Evolutionary conservation across 1,140 invertebrate genomes (phyloP).

Genomic region (Anagrus nilaparvatae): DNA sequence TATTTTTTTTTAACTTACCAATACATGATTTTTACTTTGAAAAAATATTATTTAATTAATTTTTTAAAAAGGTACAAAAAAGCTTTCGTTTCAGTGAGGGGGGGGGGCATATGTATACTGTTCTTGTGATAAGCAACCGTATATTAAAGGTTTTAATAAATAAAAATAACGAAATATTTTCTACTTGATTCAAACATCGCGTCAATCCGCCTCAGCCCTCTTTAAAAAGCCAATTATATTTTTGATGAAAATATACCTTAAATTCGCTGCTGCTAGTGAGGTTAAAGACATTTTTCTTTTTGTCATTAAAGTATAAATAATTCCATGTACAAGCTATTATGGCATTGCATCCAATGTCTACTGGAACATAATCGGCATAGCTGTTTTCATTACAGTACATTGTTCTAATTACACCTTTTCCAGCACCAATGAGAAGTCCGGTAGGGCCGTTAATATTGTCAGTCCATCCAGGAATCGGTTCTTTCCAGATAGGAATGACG

Average conservation of each 20-base stretch:
- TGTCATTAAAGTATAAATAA: constrained; percentile 36
- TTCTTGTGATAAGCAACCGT: too few relatives aligned
- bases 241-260: constrained; percentile 58
- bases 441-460: constrained; percentile 88
- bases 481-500: constrained; percentile 71
- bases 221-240: constrained; percentile 25
- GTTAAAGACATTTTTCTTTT: constrained; percentile 52
- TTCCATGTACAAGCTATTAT: constrained; percentile 56
- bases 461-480: constrained; percentile 81
- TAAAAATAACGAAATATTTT: too few relatives aligned
- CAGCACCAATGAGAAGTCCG: constrained; percentile 63
- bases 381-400: constrained; percentile 70
- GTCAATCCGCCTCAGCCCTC: constrained; percentile 20
- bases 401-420: constrained; percentile 75
- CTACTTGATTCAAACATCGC: too few relatives aligned
- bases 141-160: too few relatives aligned
- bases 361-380: constrained; percentile 78
- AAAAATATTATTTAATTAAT: neutral
- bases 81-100: too few relatives aligned
- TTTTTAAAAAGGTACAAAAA: too few relatives aligned
- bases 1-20: too few relatives aligned
- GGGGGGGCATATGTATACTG: too few relatives aligned
- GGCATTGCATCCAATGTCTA: constrained; percentile 66
- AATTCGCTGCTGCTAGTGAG: constrained; percentile 67
- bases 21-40: neutral